Evolutionary conservation across 2,888 invertebrate genomes (phyloP).

Genomic region (Stenolophus ochropezus): DNA sequence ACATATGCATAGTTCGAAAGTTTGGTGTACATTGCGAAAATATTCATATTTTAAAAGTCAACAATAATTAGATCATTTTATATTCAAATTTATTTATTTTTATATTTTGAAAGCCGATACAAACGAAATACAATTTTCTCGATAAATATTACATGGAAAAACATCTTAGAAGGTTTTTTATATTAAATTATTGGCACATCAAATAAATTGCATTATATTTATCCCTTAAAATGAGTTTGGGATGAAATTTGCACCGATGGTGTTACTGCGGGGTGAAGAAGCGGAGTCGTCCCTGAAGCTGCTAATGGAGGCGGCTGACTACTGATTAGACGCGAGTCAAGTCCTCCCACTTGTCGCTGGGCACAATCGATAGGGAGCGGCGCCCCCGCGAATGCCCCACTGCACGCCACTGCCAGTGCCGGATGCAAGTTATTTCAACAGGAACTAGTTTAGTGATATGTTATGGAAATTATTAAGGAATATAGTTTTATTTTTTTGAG

Average conservation of each 20-base stretch:
- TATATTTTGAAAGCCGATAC: too few species aligned
- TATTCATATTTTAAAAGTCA: too few species aligned
- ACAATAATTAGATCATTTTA: too few species aligned
- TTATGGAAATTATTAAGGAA: background rate
- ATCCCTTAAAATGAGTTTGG: background rate
- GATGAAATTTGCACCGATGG: background rate
- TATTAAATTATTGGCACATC: background rate
- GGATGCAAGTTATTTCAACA: background rate
- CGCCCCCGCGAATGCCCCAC: background rate
- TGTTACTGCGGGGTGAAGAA: background rate
- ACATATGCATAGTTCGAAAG: too few species aligned
- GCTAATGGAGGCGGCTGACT: conserved; percentile 36
- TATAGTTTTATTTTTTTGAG: background rate
- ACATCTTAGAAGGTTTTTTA: background rate
- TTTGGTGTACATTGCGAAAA: too few species aligned
- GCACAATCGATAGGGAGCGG: conserved; percentile 14
- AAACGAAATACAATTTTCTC: background rate
- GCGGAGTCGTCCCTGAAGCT: background rate
- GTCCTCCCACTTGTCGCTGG: conserved; percentile 25
- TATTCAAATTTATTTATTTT: too few species aligned
- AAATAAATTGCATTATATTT: background rate
- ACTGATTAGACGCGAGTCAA: conserved; percentile 36
- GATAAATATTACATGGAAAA: background rate
- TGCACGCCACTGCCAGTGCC: background rate
- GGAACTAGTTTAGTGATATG: background rate